phyloP scores from a whole-genome alignment of 2,113 vertebrate species.

The Callaeas wilsoni region DNA sequence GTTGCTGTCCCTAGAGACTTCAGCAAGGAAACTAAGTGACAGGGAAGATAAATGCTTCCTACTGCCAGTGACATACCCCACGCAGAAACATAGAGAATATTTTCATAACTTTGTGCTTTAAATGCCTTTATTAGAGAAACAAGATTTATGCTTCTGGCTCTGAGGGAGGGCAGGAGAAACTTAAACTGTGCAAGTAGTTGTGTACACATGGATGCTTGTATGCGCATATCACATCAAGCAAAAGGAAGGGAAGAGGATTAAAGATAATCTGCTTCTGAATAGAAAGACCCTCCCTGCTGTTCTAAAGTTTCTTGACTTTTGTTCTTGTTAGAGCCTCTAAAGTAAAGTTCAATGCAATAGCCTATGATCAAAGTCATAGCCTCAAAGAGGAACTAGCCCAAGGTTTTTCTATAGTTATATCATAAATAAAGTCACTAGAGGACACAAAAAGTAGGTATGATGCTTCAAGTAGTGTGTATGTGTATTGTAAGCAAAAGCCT shows the following conservation, averaged over 20 bases:
- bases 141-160: constrained; percentile 72
- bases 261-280: constrained; percentile 21
- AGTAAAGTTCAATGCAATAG: not conserved
- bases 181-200: not conserved
- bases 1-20: constrained; percentile 43
- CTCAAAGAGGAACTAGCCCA: not conserved
- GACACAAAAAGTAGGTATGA: not conserved
- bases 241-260: constrained; percentile 16
- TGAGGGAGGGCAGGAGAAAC: constrained; percentile 37
- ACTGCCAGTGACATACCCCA: constrained; percentile 66
- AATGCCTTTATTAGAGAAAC: constrained; percentile 66
- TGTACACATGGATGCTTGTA: not conserved
- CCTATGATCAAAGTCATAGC: not conserved
- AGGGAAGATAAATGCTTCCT: constrained; percentile 79
- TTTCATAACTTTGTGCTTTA: constrained; percentile 76
- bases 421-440: not conserved
- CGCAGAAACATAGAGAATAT: constrained; percentile 67
- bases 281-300: not conserved
- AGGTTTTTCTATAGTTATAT: not conserved
- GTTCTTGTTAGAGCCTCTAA: not conserved
- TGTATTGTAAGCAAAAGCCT: not conserved
- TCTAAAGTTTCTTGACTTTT: constrained; percentile 38
- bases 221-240: not conserved
- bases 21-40: constrained; percentile 45
- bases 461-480: not conserved